Percentiles rank a stretch among this genome's conserved stretches.
phyloP scores from a whole-genome alignment of 2,888 invertebrate species.

The Zygaena filipendulae region DNA sequence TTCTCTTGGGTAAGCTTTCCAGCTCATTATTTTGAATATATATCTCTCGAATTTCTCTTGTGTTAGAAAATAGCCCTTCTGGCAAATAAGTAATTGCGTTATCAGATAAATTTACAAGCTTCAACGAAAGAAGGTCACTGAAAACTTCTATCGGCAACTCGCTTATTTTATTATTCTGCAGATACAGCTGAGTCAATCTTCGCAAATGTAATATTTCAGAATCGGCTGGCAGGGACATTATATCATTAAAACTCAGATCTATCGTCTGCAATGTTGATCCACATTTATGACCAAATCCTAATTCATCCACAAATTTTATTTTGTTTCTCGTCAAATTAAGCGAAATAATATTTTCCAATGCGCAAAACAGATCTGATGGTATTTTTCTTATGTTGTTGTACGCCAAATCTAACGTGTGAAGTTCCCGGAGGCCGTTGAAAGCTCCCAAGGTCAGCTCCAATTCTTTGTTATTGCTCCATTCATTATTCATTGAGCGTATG shows the following conservation, averaged over 20 bases:
- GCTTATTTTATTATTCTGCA: constrained; percentile 86
- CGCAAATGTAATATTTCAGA: constrained; percentile 81
- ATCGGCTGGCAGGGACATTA: constrained; percentile 77
- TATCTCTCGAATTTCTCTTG: constrained; percentile 84
- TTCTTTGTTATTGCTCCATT: constrained; percentile 78
- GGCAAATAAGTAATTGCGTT: constrained; percentile 87
- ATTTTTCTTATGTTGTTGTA: constrained; percentile 84
- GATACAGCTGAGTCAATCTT: constrained; percentile 80
- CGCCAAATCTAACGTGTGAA: constrained; percentile 81
- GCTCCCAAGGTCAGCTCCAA: constrained; percentile 78
- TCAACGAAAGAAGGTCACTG: constrained; percentile 80
- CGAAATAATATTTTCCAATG: constrained; percentile 80
- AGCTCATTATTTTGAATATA: constrained; percentile 89
- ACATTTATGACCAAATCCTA: constrained; percentile 74
- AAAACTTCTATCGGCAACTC: constrained; percentile 82
- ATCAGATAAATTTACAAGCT: constrained; percentile 86
- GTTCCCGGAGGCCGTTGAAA: constrained; percentile 80
- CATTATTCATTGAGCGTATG: constrained; percentile 81
- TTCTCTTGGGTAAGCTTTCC: constrained; percentile 82
- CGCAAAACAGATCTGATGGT: constrained; percentile 83
- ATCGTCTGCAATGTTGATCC: constrained; percentile 80
- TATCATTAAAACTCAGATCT: constrained; percentile 84
- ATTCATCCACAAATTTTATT: constrained; percentile 79
- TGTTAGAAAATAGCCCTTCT: constrained; percentile 82
- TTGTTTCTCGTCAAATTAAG: constrained; percentile 88